Evolutionary conservation across 2,113 vertebrate genomes (phyloP), one percentile per base, ranked within the genome.

Genomic region (Riparia riparia): DNA sequence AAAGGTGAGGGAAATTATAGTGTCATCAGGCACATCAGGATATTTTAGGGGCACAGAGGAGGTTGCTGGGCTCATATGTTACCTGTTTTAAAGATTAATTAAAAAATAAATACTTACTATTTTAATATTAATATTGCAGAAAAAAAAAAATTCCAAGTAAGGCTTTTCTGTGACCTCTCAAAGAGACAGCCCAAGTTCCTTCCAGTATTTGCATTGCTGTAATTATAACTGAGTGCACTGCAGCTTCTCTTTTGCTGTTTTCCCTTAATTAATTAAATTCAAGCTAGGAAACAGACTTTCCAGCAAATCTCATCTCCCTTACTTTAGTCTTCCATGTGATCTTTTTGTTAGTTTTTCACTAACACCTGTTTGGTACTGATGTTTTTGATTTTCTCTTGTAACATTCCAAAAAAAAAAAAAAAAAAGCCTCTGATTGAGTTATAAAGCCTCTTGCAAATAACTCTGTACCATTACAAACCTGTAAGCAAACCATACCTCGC

Each of bases 371-470:
- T 64, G 58, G 20, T 84, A 29, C 41, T 37, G 31, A 49, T 79
- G 51, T 28, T 82, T 41, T 47, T 61, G 51, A 56, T 29, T 79
- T 92, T 82, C 60, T 76, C 24, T 58, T 63, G 15, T 89, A 91
- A n/a, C 37, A 18, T 86, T 80, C 8, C 0, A 17, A 44, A 64
- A 89, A 85, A 64, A 68, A 32, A 17, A 44, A 64, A 89, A 85
- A 64, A 68, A 32, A 14, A 73, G 74, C 45, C 86, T 93, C 65
- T 63, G 37, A 65, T 42, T 92, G 90, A 93, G 70, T 86, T 96
- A 64, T 15, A 95, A 72, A 83, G 50, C 53, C 63, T 90, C 50
- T 90, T 87, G 5, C 45, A 89, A 94, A 57, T 87, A 79, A 34
- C 31, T 51, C 2, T 29, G 28, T 73, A 66, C 14, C 7, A 2